Base-by-base conservation (phyloP, 2,797 vertebrate genomes). In the Tadarida brasiliensis region DNA sequence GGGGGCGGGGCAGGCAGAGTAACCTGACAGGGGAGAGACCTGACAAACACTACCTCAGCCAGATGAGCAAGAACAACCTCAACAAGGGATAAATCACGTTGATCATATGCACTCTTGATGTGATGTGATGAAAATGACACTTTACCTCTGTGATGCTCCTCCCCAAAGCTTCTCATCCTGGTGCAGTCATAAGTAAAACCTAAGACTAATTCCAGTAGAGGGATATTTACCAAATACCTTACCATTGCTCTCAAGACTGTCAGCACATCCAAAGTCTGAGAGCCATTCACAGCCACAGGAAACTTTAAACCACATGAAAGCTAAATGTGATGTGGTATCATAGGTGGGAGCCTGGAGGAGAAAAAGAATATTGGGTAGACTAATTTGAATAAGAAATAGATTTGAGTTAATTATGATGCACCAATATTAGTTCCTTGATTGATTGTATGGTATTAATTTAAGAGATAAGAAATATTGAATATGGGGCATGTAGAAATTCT, bases 1-100 rank as follows among this genome's bases (percentile, higher is more conserved):
- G 7, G 9, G 4, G 4, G 5, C 15, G 0, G 22, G 19, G 20
- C 61, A 30, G 33, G 15, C 2, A 35, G 33, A 35, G 2, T 20
- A 68, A 63, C 15, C 33, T 61, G 28, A 1, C 20, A 61, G 22
- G 24, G 26, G 26, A 74, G 39, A 81, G 49, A 57, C 11, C 33
- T 44, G 49, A 67, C 24, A 16, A 67, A 57, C 1, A 22, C 30
- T 8, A 2, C 63, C 20, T 49, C 6, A 16, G 47, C 7, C 39
- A 76, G 68, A 2, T n/a, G 63, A 71, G 15, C 0, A 49, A 78
- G 22, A 56, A 51, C 11, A 56, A 4, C 22, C 54, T 81, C 49
- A 77, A 24, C 28, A 39, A 49, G 22, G 15, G 14, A 8, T 39
- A 65, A 14, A 39, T 54, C 7, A 15, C 24, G 17, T 22, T 57